phyloP scores from a whole-genome alignment of 92 coral and sea anemone genomes.

The Galaxea fascicularis region DNA sequence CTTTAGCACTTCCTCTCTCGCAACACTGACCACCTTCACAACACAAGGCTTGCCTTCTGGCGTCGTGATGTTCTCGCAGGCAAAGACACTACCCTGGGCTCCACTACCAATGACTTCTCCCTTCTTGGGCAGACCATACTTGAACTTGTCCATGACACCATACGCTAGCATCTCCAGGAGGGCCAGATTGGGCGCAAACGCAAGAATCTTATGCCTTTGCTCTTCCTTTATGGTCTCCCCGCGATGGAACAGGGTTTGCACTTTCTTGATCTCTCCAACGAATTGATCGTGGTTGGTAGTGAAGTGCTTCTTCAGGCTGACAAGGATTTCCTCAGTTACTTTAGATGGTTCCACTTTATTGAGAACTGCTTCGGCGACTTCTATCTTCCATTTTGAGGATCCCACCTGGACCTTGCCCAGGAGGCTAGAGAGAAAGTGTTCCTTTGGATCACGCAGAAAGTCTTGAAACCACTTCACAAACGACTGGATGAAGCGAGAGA shows the following conservation, averaged over 20 bases:
- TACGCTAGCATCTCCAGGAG: slow-evolving; percentile 75
- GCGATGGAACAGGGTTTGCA: slow-evolving; percentile 49
- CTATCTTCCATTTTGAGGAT: slow-evolving; percentile 57
- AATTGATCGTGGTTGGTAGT: slow-evolving; percentile 55
- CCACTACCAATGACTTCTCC: slow-evolving; percentile 76
- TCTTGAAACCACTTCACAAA: slow-evolving; percentile 13
- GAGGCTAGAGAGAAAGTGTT: neutral
- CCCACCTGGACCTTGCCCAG: slow-evolving; percentile 68
- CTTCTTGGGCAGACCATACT: slow-evolving; percentile 57
- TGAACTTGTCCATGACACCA: slow-evolving; percentile 60
- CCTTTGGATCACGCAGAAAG: neutral
- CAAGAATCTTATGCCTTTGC: slow-evolving; percentile 51
- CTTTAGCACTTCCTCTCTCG: slow-evolving; percentile 62
- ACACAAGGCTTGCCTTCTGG: slow-evolving; percentile 74
- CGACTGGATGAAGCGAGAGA: neutral
- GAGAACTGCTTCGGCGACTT: slow-evolving; percentile 46
- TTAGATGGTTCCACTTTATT: slow-evolving; percentile 26
- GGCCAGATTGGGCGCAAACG: slow-evolving; percentile 72
- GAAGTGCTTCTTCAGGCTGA: slow-evolving; percentile 48
- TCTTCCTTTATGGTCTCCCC: slow-evolving; percentile 70
- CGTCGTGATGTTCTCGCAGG: slow-evolving; percentile 64
- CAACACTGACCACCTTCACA: slow-evolving; percentile 67
- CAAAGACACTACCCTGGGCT: slow-evolving; percentile 72
- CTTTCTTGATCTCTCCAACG: slow-evolving; percentile 44
- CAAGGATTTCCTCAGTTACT: slow-evolving; percentile 39